Conservation (phyloP, 92 coral and sea anemone species). For the Porites rus region DNA sequence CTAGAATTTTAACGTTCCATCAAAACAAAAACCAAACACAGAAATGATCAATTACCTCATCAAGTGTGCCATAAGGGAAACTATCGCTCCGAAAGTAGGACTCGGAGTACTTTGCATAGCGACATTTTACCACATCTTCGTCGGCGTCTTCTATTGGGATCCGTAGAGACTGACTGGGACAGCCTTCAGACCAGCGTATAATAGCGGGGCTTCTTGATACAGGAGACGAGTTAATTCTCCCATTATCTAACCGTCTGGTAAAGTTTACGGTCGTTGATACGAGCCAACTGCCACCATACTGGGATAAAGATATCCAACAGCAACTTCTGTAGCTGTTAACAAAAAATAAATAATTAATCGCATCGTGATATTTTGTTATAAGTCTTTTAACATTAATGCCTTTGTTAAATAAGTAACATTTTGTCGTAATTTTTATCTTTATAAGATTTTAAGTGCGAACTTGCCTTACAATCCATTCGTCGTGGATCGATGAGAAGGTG, state of each 20-base stretch:
- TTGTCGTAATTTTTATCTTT: too few relatives aligned
- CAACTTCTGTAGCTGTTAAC: constrained; percentile 27
- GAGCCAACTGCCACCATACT: constrained; percentile 1
- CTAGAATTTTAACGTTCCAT: too few relatives aligned
- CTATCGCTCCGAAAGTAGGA: constrained; percentile 1
- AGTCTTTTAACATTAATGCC: too few relatives aligned
- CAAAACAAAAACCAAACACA: too few relatives aligned
- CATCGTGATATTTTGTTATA: too few relatives aligned
- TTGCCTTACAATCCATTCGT: too few relatives aligned
- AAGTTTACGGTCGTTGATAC: constrained; percentile 27
- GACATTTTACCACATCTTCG: constrained; percentile 60
- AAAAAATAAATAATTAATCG: neutral
- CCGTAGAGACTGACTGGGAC: constrained; percentile 31
- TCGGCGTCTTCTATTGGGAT: constrained; percentile 67
- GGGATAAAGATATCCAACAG: constrained; percentile 52
- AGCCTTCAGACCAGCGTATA: constrained; percentile 44
- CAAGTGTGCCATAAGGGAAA: constrained; percentile 40
- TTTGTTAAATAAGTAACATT: too few relatives aligned
- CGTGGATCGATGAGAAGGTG: too few relatives aligned
- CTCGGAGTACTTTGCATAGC: constrained; percentile 45
- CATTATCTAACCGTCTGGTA: constrained; percentile 38
- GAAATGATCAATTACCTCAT: constrained; percentile 19
- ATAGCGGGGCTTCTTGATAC: constrained; percentile 54
- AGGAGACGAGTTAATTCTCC: constrained; percentile 68
- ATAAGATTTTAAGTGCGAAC: too few relatives aligned